These are phyloP conservation scores for Automeris io DNA, from an alignment of 2,888 invertebrate genomes.

Conservation along the genomic window DNA sequence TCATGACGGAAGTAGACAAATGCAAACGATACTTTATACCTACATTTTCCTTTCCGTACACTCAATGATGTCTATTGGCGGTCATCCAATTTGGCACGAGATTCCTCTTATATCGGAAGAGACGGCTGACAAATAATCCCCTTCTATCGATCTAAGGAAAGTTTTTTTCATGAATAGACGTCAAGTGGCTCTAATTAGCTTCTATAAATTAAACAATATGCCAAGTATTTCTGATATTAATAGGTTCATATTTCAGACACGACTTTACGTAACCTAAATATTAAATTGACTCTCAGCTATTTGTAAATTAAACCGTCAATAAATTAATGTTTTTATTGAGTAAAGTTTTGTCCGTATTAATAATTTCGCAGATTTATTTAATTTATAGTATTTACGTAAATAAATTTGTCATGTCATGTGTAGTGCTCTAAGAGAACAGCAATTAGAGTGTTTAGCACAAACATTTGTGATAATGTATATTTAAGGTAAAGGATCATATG, in stretches of 20 bases:
- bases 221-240: slow-evolving; percentile 20
- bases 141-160: slow-evolving; percentile 13
- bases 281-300: slow-evolving; percentile 19
- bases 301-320: slow-evolving; percentile 15
- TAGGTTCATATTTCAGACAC: slow-evolving; percentile 17
- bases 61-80: slow-evolving; percentile 40
- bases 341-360: background rate
- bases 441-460: no score
- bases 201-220: slow-evolving; percentile 19
- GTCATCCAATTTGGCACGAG: slow-evolving; percentile 49
- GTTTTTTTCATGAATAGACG: slow-evolving; percentile 13
- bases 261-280: slow-evolving; percentile 20
- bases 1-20: slow-evolving; percentile 23
- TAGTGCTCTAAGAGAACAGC: no score
- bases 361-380: slow-evolving; percentile 1
- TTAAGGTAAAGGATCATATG: no score
- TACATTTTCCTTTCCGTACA: slow-evolving; percentile 27
- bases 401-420: no score
- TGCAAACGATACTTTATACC: slow-evolving; percentile 16
- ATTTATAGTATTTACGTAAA: no score
- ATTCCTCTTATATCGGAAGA: slow-evolving; percentile 6
- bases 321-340: slow-evolving; percentile 21
- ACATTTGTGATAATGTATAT: no score
- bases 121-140: slow-evolving; percentile 18
- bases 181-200: slow-evolving; percentile 23